Evolutionary conservation across 2,113 vertebrate genomes (phyloP), one percentile per base, ranked within the genome.

Genomic region (Asarcornis scutulata): DNA sequence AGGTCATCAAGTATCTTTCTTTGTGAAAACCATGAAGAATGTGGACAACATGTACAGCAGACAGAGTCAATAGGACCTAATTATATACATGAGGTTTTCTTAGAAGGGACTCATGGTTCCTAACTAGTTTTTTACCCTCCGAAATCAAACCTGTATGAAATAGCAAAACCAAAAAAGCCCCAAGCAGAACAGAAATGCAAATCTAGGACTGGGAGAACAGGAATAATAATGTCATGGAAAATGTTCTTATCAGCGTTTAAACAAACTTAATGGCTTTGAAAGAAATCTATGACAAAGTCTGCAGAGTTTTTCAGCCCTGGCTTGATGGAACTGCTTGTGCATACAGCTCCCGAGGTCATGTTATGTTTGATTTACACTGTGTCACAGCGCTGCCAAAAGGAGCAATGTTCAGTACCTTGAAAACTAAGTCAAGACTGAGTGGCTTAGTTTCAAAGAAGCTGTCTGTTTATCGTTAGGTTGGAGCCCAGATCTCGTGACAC

Each of bases 1-100:
- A 75, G 73, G 86, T 88, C 92, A 90, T 80, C 83, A 95, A 52
- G 48, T 53, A 40, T 86, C 63, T 92, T 32, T 87, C 67, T 29
- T 52, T 89, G 52, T 81, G 58, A 75, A 93, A 92, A 66, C 52
- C 25, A 34, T 32, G 16, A 90, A 86, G 34, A 5, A 5, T 48
- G 48, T 38, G 83, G 64, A 72, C 78, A 89, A 42, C 22, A 52
- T 67, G 72, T 88, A 56, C 52, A 36, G 31, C 78, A 85, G 53
- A 32, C n/a, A 52, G 82, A 89, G 72, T 71, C 84, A 48, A 23
- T 15, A 88, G n/a, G 31, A 60, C 38, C 36, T 89, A 63, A 58
- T 67, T 85, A 74, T 53, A 40, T 27, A 11, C 31, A 14, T 27
- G 17, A 8, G 4, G 50, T 80, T 79, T 89, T 78, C 68, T 77